Evolutionary conservation across 2,888 invertebrate genomes (phyloP), one percentile per base, ranked within the genome.

Genomic region (Cataglyphis altisquamis): DNA sequence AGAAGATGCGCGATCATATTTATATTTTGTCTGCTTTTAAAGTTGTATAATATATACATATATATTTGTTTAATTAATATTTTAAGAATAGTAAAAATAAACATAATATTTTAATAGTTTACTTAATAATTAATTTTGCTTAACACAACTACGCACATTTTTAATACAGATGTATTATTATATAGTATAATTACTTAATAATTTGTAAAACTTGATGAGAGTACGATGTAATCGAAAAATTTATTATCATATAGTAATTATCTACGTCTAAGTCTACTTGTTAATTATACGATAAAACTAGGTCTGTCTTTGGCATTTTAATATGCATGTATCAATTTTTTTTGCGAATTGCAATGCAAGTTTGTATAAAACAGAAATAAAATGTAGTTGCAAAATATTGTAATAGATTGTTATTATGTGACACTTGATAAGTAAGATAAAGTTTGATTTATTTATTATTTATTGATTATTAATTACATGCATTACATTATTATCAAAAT

Each of bases 241-340:
- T 55, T 57, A 57, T 55, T n/a, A 21, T 57, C n/a, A 6, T 21
- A 45, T n/a, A 18, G 3, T 60, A 70, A 60, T 68, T 25, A 70
- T 60, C 0, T 15, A 1, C 15, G 10, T 5, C 3, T 25, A 15
- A 32, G 55, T 9, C 5, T 0, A 45, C 41, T 52, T 1, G 15
- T 66, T 60, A 70, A 80, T 60, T 70, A 25, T 12, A 21, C 8
- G 21, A 21, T 21, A 9, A 41, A 15, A 8, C 25, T 45, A 39
- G 3, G 41, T 29, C 25, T 29, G 21, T 32, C 18, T 21, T 67
- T 41, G n/a, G n/a, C 55, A 80, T 70, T 80, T 48, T 36, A n/a
- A 21, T 25, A 41, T 21, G 3, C 21, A 39, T 41, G 32, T 6
- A 57, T 32, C 45, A 60, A 60, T 1, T 0, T n/a, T 60, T 68